Percentiles rank a stretch among this genome's conserved stretches.
Evolutionary conservation across 1,140 invertebrate species (phyloP).

Genomic region (Melipona quadrifasciata): DNA sequence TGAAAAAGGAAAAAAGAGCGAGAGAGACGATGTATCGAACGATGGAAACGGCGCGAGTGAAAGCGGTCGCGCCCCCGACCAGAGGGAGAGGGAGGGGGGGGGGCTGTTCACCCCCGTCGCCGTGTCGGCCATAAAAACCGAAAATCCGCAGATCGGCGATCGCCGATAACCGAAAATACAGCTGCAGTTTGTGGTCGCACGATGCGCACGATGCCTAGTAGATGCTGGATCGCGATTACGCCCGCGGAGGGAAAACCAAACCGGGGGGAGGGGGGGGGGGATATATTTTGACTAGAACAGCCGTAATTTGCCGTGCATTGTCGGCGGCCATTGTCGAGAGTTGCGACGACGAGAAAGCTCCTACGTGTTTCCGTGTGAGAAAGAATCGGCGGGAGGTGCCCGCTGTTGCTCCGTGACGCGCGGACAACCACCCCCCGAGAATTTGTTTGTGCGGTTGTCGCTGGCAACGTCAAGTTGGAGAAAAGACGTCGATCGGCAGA

Average conservation of each 20-base stretch:
- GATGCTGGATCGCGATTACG: conserved; percentile 64
- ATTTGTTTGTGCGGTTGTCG: conserved; percentile 73
- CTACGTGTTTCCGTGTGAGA: conserved; percentile 38
- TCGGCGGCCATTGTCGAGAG: conserved; percentile 69
- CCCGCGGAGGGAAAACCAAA: conserved; percentile 33
- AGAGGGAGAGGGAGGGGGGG: conserved; percentile 32
- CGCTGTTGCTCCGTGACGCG: background rate
- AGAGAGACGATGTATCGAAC: background rate
- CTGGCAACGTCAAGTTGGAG: conserved; percentile 31
- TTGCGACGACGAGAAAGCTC: conserved; percentile 56
- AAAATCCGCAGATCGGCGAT: conserved; percentile 80
- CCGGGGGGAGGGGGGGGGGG: conserved; percentile 29
- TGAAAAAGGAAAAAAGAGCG: accelerated
- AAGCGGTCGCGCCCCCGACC: conserved; percentile 20
- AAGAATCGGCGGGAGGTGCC: conserved; percentile 35
- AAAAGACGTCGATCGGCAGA: background rate
- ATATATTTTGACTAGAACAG: conserved; percentile 78
- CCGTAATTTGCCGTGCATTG: conserved; percentile 78
- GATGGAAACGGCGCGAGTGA: conserved; percentile 45
- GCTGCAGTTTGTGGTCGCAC: conserved; percentile 78
- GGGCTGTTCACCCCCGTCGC: conserved; percentile 14
- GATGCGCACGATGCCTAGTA: conserved; percentile 68
- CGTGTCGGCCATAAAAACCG: conserved; percentile 67
- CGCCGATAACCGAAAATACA: conserved; percentile 80
- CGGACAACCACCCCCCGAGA: background rate